Conservation (phyloP, 2,888 invertebrate species). For the Anoplius nigerrimus region DNA sequence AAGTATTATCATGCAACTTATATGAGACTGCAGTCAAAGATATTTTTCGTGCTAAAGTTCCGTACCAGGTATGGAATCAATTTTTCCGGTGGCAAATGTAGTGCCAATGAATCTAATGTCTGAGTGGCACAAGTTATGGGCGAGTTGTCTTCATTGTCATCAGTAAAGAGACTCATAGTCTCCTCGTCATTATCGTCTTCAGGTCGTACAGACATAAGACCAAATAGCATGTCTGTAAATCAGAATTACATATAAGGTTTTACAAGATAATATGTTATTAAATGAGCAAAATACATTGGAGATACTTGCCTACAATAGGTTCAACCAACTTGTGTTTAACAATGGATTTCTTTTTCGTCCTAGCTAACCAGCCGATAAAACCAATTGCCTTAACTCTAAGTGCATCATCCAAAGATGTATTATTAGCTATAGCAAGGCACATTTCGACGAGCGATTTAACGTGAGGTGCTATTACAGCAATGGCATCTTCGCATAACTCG, state of each 20-base stretch:
- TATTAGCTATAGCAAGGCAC: slow-evolving; percentile 80
- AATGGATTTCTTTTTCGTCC: slow-evolving; percentile 83
- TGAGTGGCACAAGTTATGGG: slow-evolving; percentile 84
- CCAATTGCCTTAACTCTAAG: slow-evolving; percentile 83
- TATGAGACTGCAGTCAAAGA: slow-evolving; percentile 4
- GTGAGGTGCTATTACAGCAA: slow-evolving; percentile 80
- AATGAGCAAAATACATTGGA: neutral
- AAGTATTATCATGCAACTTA: neutral
- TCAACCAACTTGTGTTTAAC: slow-evolving; percentile 84
- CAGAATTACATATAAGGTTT: neutral
- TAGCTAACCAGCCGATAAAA: slow-evolving; percentile 81
- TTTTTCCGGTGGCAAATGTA: slow-evolving; percentile 86
- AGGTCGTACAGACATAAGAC: slow-evolving; percentile 81
- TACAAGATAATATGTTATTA: neutral
- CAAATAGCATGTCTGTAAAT: slow-evolving; percentile 79
- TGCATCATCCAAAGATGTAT: slow-evolving; percentile 78
- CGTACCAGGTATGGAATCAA: slow-evolving; percentile 83
- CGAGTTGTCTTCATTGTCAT: slow-evolving; percentile 80
- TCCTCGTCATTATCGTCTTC: slow-evolving; percentile 81
- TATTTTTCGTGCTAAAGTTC: slow-evolving; percentile 9
- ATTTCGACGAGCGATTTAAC: slow-evolving; percentile 81
- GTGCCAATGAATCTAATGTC: slow-evolving; percentile 84
- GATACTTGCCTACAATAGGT: slow-evolving; percentile 75
- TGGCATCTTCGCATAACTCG: slow-evolving; percentile 80
- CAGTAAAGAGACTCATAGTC: slow-evolving; percentile 76